phyloP scores from a whole-genome alignment of 2,888 invertebrate genomes.

The Drosophila silvestris region DNA sequence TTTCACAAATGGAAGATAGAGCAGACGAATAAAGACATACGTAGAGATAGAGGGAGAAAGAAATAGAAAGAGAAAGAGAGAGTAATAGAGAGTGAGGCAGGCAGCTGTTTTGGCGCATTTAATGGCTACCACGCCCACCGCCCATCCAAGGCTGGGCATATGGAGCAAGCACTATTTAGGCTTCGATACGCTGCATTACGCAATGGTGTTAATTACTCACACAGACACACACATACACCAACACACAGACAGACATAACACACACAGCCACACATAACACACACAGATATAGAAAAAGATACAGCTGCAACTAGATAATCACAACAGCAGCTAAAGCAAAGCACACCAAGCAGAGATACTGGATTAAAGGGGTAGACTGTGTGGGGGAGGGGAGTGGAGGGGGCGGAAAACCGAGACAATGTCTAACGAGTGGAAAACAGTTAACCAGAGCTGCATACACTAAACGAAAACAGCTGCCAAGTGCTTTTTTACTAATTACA shows the following conservation, averaged over 20 bases:
- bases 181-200: constrained; percentile 85
- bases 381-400: neutral
- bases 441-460: constrained; percentile 63
- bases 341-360: constrained; percentile 2
- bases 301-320: constrained; percentile 57
- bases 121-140: constrained; percentile 67
- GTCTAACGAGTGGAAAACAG: constrained; percentile 64
- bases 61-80: constrained; percentile 2
- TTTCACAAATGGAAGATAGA: constrained; percentile 37
- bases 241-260: constrained; percentile 40
- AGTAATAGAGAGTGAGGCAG: constrained; percentile 30
- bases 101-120: constrained; percentile 47
- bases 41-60: neutral
- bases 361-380: neutral
- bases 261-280: constrained; percentile 57
- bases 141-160: constrained; percentile 60
- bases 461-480: constrained; percentile 31
- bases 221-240: constrained; percentile 44
- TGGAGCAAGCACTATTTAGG: constrained; percentile 82
- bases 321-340: constrained; percentile 42
- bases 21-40: neutral
- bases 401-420: constrained; percentile 48
- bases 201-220: constrained; percentile 84
- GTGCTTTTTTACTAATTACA: constrained; percentile 2
- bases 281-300: constrained; percentile 27